phyloP scores from a whole-genome alignment of 2,797 vertebrate genomes.

The Lemur catta region DNA sequence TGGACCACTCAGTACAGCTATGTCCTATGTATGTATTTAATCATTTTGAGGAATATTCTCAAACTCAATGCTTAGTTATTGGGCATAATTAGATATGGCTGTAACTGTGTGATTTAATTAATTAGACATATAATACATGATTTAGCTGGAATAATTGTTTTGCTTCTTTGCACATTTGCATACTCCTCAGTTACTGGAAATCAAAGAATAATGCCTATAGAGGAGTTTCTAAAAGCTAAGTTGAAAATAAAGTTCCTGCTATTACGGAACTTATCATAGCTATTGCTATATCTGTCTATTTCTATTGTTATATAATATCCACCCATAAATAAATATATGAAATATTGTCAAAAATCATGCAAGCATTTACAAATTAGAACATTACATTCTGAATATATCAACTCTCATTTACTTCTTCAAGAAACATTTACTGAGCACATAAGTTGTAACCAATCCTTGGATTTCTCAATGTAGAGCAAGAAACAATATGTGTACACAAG shows the following conservation, averaged over 20 bases:
- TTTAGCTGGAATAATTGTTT: slow-evolving; percentile 2
- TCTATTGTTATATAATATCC: slow-evolving; percentile 16
- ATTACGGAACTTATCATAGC: neutral
- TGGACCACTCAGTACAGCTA: neutral
- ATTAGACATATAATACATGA: neutral
- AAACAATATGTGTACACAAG: neutral
- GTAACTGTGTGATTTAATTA: neutral
- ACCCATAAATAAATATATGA: neutral
- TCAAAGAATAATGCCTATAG: neutral
- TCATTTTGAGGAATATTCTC: neutral
- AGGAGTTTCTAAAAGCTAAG: slow-evolving; percentile 15
- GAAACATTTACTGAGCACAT: neutral
- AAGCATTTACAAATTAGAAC: slow-evolving; percentile 29
- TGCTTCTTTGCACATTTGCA: neutral
- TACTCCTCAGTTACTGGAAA: neutral
- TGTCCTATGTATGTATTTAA: neutral
- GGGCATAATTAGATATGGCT: neutral
- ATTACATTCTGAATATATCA: neutral
- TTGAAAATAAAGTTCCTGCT: neutral
- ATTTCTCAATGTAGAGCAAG: neutral
- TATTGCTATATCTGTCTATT: neutral
- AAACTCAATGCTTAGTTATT: neutral
- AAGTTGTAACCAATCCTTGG: neutral
- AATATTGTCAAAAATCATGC: neutral
- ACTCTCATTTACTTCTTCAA: neutral